Percentiles rank a stretch among this genome's conserved stretches.
phyloP scores from a whole-genome alignment of 2,113 vertebrate genomes.

The Galemys pyrenaicus region DNA sequence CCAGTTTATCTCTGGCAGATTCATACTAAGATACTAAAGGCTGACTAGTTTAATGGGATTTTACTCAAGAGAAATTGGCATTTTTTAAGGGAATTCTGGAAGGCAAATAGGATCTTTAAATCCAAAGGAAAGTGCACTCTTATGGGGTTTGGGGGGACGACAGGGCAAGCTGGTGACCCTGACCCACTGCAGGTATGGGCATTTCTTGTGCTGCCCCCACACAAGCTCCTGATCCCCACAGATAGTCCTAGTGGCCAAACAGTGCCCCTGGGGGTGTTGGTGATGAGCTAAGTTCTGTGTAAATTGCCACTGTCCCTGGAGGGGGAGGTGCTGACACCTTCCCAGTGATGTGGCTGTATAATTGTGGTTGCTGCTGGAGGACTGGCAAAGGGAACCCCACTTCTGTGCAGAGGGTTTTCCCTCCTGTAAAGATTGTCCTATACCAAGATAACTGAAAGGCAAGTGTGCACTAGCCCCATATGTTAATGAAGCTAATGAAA shows the following conservation, averaged over 20 bases:
- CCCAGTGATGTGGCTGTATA: no score
- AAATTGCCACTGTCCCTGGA: neutral
- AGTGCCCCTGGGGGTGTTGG: fast-evolving
- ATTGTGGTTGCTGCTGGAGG: neutral
- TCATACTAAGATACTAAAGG: conserved; percentile 15
- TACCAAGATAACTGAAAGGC: neutral
- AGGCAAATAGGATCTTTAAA: neutral
- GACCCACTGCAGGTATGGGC: neutral
- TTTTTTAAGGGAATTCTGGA: neutral
- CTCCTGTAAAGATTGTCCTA: neutral
- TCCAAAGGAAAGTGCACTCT: neutral
- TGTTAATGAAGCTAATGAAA: neutral
- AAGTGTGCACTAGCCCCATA: fast-evolving
- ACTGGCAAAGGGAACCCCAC: neutral
- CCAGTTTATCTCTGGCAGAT: neutral
- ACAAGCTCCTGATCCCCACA: neutral
- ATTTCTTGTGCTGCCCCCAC: neutral
- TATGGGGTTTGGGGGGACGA: no score
- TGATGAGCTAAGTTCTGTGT: neutral
- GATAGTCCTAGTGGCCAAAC: neutral
- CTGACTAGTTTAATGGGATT: neutral
- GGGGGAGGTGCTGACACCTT: fast-evolving
- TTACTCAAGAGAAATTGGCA: neutral
- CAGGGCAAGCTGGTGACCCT: neutral
- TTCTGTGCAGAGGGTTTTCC: neutral